Evolutionary conservation across 2,113 vertebrate species (phyloP).

Genomic region (Ctenodactylus gundi): DNA sequence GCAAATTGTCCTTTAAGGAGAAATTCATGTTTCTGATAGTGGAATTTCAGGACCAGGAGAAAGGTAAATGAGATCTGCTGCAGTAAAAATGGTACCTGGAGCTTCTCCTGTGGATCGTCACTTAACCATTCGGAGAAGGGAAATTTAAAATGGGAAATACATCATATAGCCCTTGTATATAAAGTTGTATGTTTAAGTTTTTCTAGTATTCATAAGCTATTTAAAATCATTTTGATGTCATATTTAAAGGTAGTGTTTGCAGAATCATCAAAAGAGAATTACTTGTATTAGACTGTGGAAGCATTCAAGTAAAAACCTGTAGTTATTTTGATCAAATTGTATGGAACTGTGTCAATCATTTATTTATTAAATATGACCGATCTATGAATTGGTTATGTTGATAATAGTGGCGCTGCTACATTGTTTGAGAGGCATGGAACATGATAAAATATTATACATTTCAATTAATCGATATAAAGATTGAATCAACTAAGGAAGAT

Average conservation of each 20-base stretch:
- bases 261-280: neutral
- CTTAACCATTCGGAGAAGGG: neutral
- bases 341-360: conserved; percentile 15
- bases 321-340: conserved; percentile 8
- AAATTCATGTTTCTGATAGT: neutral
- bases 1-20: neutral
- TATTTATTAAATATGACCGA: conserved; percentile 13
- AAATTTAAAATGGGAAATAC: neutral
- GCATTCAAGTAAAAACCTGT: conserved; percentile 16
- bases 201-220: neutral
- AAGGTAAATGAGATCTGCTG: neutral
- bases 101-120: neutral
- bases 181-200: neutral
- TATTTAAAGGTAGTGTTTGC: neutral
- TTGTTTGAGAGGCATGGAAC: conserved; percentile 1
- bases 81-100: neutral
- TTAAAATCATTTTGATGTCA: conserved; percentile 22
- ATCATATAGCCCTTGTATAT: neutral
- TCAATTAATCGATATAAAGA: conserved; percentile 43
- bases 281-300: neutral
- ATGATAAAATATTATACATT: neutral
- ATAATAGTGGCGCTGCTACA: conserved; percentile 21
- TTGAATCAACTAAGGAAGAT: conserved; percentile 37
- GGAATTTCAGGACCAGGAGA: neutral
- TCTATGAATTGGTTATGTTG: conserved; percentile 9